Base-by-base conservation (phyloP, 2,888 invertebrate genomes). In the Abrostola triplasia region DNA sequence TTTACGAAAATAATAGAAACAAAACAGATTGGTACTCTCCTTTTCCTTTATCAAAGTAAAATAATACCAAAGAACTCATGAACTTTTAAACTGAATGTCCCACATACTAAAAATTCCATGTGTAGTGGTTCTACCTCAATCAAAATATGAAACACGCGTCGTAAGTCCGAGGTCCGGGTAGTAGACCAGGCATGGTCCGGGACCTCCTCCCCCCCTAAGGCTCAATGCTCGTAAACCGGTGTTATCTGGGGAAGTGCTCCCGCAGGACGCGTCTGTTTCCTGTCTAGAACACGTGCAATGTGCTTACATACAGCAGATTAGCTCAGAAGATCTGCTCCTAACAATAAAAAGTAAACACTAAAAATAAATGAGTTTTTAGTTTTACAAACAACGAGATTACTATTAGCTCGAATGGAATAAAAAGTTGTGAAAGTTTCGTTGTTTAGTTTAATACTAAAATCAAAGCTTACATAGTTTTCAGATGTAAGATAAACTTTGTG, bases 181-280 rank as follows among this genome's bases (percentile, higher is more conserved):
- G 41, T 2, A 24, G 24, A 4, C 4, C 24, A 4, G 4, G 24
- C 24, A 1, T 24, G 24, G 24, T 24, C 24, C 24, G 36, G 12
- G 49, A 6, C 10, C 36, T 44, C 37, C 49, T 35, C 38, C 40
- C 62, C 40, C 64, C 59, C 53, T 58, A 36, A n/a, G 49, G 40
- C 12, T 35, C 12, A 13, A 38, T 9, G 64, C 42, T 66, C 73
- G 70, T 70, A 70, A 70, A 66, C 60, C 48, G 59, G 35, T 42
- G 49, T 54, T 80, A 68, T 73, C 78, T 69, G 51, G 66, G 69
- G 67, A 75, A 70, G 68, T 56, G 65, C 62, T 57, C 73, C 69
- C 75, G 49, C 62, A 71, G 66, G 67, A 64, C 69, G 70, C 66
- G 74, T 76, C 81, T 82, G 81, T 76, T 82, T 79, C 76, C 79